Conservation (phyloP, 1,140 invertebrate species). For the Aphaenogaster rudis region DNA sequence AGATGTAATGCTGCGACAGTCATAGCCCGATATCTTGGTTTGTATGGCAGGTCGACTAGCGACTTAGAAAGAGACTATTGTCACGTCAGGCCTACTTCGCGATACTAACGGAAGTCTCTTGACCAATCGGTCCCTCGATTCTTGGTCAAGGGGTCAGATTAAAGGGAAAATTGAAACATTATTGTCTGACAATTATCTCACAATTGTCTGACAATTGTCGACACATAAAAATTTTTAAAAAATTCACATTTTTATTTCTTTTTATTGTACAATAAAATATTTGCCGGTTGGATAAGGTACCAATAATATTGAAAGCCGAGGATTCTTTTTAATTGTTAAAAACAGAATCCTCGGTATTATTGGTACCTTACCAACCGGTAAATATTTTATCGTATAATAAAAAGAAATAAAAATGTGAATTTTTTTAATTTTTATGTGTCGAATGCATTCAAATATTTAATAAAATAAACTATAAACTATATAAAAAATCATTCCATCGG, state of each 20-base stretch:
- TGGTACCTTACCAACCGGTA: neutral
- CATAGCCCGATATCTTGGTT: conserved; percentile 44
- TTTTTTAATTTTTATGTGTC: neutral
- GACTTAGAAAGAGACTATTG: conserved; percentile 73
- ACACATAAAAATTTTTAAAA: too few species aligned
- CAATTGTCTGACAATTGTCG: too few species aligned
- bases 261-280: too few species aligned
- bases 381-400: neutral
- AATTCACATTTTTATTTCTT: too few species aligned
- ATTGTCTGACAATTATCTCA: neutral
- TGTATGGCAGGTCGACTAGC: conserved; percentile 55
- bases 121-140: conserved; percentile 74
- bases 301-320: too few species aligned
- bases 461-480: neutral
- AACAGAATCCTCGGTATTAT: neutral
- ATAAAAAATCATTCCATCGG: neutral
- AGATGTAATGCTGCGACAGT: conserved; percentile 50
- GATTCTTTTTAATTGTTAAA: too few species aligned
- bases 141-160: conserved; percentile 76
- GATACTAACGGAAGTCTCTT: conserved; percentile 75
- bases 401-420: neutral
- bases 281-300: too few species aligned
- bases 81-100: conserved; percentile 75
- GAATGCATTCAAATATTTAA: neutral
- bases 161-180: conserved; percentile 68